Conservation (phyloP, 1,140 invertebrate genomes). For the Sycobia sp. region DNA sequence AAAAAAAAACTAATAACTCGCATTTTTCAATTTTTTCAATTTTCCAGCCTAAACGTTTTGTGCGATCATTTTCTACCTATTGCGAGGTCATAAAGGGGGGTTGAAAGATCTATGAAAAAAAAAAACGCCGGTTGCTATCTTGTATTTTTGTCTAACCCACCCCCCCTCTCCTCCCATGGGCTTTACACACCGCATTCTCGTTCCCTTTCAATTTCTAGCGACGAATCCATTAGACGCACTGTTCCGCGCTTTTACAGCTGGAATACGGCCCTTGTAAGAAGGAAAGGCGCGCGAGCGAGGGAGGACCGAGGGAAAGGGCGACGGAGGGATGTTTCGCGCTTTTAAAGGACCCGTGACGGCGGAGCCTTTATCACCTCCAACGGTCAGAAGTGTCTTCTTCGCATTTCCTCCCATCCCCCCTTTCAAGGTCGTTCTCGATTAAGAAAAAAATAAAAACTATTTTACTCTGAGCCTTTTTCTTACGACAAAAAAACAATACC, state of each 20-base stretch:
- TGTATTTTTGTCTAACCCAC: no score
- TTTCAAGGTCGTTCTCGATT: background rate
- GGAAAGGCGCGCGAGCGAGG: background rate
- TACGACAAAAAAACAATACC: no score
- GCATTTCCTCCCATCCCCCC: background rate
- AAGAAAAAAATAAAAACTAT: constrained; percentile 6
- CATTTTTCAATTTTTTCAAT: background rate
- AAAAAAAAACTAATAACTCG: no score
- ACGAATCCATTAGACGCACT: constrained; percentile 30
- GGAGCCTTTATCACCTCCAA: constrained; percentile 23
- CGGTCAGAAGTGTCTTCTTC: constrained; percentile 1
- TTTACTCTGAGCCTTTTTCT: no score
- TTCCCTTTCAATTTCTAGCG: constrained; percentile 25
- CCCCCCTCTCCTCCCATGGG: no score
- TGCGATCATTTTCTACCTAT: constrained; percentile 3
- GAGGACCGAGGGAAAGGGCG: background rate
- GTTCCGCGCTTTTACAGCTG: constrained; percentile 31
- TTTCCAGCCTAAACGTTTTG: background rate
- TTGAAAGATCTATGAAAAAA: background rate
- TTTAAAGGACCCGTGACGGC: background rate
- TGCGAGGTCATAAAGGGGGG: constrained; percentile 8
- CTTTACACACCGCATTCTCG: background rate
- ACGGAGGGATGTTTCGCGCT: background rate
- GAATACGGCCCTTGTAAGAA: background rate
- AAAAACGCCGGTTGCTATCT: no score